Percentiles rank a stretch among this genome's conserved stretches.
Evolutionary conservation across 2,888 invertebrate species (phyloP).

Genomic region (Lycophotia porphyrea): DNA sequence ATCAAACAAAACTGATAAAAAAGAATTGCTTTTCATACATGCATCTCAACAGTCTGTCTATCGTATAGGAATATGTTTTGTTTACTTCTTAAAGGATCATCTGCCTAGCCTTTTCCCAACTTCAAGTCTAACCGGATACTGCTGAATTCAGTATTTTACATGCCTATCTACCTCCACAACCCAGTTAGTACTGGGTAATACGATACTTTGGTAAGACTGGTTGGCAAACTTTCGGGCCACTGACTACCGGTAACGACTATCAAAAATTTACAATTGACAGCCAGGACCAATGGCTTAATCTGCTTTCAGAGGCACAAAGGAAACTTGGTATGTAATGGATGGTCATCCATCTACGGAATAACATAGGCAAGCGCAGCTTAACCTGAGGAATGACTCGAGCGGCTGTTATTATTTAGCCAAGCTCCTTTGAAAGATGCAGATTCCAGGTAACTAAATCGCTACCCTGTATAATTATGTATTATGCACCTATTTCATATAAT

Average conservation of each 20-base stretch:
- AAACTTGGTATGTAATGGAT: neutral
- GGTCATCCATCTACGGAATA: neutral
- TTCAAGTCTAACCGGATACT: neutral
- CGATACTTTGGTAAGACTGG: neutral
- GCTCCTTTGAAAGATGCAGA: neutral
- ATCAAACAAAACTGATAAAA: no score
- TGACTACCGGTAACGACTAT: neutral
- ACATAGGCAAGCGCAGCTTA: neutral
- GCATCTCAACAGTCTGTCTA: no score
- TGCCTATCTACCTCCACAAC: neutral
- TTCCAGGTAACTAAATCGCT: neutral
- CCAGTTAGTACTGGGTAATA: neutral
- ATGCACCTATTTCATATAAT: constrained; percentile 10
- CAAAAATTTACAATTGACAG: no score
- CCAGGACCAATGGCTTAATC: neutral
- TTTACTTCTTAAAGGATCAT: neutral
- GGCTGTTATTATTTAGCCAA: neutral
- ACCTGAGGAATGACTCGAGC: neutral
- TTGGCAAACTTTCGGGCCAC: neutral
- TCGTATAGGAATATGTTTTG: neutral
- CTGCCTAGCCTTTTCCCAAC: neutral
- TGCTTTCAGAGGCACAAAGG: neutral
- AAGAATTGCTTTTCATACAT: neutral
- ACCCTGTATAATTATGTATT: neutral
- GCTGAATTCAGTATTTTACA: neutral